phyloP scores from a whole-genome alignment of 2,888 invertebrate genomes.

The Hartigia nigra region DNA sequence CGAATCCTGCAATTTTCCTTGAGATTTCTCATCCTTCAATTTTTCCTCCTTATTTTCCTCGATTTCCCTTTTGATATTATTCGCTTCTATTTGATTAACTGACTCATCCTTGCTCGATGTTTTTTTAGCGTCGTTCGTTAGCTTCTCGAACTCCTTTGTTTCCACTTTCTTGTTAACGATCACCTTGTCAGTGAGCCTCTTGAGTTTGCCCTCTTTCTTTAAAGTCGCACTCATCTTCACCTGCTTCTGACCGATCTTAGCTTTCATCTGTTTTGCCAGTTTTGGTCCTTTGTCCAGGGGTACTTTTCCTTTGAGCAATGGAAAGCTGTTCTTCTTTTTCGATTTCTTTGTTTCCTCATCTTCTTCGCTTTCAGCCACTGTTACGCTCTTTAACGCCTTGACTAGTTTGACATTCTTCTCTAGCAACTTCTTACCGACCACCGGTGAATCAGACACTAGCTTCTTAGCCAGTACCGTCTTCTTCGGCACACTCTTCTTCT shows the following conservation, averaged over 20 bases:
- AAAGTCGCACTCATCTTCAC: constrained; percentile 43
- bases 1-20: constrained; percentile 36
- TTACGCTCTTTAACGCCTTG: constrained; percentile 36
- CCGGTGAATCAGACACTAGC: constrained; percentile 46
- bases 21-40: constrained; percentile 34
- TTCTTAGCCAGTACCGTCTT: constrained; percentile 53
- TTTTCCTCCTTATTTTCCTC: constrained; percentile 48
- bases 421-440: constrained; percentile 53
- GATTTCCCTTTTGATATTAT: constrained; percentile 54
- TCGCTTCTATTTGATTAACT: constrained; percentile 30
- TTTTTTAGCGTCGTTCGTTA: constrained; percentile 39
- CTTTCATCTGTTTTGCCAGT: constrained; percentile 56
- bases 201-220: constrained; percentile 54
- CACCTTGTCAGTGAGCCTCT: constrained; percentile 51
- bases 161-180: constrained; percentile 46
- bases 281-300: constrained; percentile 54
- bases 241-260: constrained; percentile 52
- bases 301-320: constrained; percentile 45
- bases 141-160: constrained; percentile 47
- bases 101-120: constrained; percentile 34
- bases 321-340: constrained; percentile 47
- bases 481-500: constrained; percentile 50
- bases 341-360: constrained; percentile 42
- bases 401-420: constrained; percentile 61
- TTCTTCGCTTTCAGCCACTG: constrained; percentile 29